phyloP scores from a whole-genome alignment of 2,888 invertebrate genomes.

The Cryptus viduatorius region DNA sequence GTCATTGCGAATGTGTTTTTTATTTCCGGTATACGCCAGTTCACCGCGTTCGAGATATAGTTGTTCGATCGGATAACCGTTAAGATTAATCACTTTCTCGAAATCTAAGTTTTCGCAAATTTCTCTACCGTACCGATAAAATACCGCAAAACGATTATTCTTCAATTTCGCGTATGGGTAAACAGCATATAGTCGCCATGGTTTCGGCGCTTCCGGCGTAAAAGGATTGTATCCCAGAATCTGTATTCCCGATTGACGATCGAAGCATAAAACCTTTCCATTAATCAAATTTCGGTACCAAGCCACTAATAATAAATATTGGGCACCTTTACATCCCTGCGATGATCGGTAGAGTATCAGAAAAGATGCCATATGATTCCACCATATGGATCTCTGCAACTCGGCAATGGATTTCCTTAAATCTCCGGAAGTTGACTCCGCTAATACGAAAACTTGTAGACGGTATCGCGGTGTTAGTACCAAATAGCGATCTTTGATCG shows the following conservation, averaged over 20 bases:
- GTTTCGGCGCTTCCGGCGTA: conserved; percentile 5
- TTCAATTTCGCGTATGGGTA: neutral
- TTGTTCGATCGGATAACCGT: neutral
- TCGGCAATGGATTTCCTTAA: neutral
- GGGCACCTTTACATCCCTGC: neutral
- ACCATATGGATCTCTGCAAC: neutral
- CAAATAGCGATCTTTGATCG: neutral
- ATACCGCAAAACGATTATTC: neutral
- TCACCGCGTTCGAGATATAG: neutral
- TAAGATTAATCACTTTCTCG: neutral
- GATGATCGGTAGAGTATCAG: neutral
- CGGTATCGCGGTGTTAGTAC: neutral
- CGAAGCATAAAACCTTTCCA: conserved; percentile 1
- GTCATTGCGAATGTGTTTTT: neutral
- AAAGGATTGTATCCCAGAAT: conserved; percentile 25
- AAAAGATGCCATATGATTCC: conserved; percentile 17
- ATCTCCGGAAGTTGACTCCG: neutral
- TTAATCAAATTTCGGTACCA: neutral
- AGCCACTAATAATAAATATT: neutral
- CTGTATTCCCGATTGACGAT: neutral
- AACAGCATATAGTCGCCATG: conserved; percentile 6
- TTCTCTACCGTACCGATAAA: neutral
- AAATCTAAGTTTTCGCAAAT: conserved; percentile 8
- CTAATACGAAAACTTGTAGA: conserved; percentile 1
- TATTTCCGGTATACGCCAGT: neutral